Evolutionary conservation across 2,113 vertebrate species (phyloP).

Genomic region (Zootoca vivipara): DNA sequence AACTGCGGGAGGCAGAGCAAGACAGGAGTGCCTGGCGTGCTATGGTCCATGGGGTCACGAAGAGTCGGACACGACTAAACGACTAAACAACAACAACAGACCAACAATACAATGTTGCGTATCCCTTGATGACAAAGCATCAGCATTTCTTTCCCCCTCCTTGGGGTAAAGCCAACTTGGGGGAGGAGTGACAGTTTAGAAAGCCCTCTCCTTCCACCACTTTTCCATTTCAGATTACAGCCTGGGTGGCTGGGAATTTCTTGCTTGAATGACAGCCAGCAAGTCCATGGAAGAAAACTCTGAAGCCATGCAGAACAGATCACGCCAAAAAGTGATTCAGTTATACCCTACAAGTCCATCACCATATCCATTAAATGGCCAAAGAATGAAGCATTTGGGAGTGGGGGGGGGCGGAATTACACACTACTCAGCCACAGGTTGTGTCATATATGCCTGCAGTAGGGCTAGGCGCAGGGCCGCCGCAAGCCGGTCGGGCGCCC

Average conservation of each 20-base stretch:
- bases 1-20: no score
- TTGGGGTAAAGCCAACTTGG: no score
- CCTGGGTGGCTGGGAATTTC: neutral
- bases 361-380: neutral
- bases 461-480: no score
- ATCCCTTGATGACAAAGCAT: neutral
- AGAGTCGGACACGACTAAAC: no score
- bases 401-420: accelerated
- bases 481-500: no score
- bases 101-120: no score
- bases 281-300: neutral
- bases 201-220: neutral
- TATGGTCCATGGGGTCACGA: no score
- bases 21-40: no score
- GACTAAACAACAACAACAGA: no score
- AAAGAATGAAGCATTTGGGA: neutral
- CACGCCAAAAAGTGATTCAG: neutral
- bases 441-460: neutral
- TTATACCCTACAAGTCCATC: neutral
- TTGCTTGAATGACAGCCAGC: neutral
- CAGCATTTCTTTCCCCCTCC: no score
- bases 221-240: neutral
- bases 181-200: neutral
- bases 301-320: neutral
- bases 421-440: neutral